phyloP scores from a whole-genome alignment of 1,140 invertebrate species.

The Apis florea region DNA sequence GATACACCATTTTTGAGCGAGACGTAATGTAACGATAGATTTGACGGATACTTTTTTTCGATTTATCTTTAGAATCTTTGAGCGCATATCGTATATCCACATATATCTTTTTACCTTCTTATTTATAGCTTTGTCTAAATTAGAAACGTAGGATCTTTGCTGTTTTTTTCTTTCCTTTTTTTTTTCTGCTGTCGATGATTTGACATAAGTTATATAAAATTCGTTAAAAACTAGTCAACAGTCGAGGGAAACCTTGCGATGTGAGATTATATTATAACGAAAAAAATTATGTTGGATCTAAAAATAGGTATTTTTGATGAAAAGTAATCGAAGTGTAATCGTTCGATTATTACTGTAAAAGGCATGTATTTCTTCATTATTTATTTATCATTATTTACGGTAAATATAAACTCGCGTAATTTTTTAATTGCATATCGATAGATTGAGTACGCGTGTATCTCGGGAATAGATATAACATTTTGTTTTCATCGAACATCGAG shows the following conservation, averaged over 20 bases:
- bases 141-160: neutral
- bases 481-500: no score
- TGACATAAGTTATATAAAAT: constrained; percentile 31
- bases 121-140: neutral
- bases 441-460: no score
- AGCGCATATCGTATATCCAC: no score
- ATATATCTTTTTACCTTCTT: neutral
- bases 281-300: neutral
- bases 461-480: neutral
- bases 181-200: neutral
- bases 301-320: neutral
- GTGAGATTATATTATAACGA: neutral
- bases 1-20: no score
- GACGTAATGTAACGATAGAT: neutral
- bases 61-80: no score
- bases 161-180: neutral
- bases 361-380: no score
- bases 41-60: neutral
- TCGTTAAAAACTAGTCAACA: constrained; percentile 23
- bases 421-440: no score
- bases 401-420: neutral
- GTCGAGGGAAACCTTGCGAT: neutral
- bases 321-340: neutral
- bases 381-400: no score
- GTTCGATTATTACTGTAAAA: no score